Evolutionary conservation across 2,797 vertebrate genomes (phyloP), one percentile per base, ranked within the genome.

Genomic region (Ctenopoma multispine): DNA sequence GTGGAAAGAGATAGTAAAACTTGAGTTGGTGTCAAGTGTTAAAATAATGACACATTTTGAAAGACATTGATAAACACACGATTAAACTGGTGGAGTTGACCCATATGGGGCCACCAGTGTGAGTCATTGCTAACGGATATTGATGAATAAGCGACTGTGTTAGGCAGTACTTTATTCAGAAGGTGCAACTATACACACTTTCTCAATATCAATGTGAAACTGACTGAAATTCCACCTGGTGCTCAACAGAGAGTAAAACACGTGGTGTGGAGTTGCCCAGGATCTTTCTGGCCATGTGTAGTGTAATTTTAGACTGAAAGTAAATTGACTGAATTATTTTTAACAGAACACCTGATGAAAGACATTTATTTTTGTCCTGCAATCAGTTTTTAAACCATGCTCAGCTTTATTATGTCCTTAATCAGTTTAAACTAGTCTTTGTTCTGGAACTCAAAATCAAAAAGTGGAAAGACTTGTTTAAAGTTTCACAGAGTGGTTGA

Each of bases 181-280:
- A 60, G 58, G 44, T 41, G 43, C 57, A 75, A 81, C 41, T 49
- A 47, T 67, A 58, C 7, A 2, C 46, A 46, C 58, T 77, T 63
- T 79, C 67, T 43, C 27, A 17, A 13, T 40, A 44, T 77, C 54
- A 60, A 15, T 24, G 23, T 76, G 82, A 87, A 87, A 83, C 72
- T 48, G 27, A 27, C 14, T 44, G 9, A 14, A 12, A 13, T 34
- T 46, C 17, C 14, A 11, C 29, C 41, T 40, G 27, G 67, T 71
- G 68, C 59, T 72, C 80, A 61, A 40, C 23, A 38, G 48, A 53
- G 58, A 38, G 61, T 18, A 38, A 86, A 72, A 66, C 60, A 60
- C 61, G 34, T 21, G 56, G 5, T 18, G 71, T 34, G 57, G 53
- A 71, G 72, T 13, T 77, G 66, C 63, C 20, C 2, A 7, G 17